A percentile compares a stretch with the other conserved stretches of the same genome.
Evolutionary conservation across 2,797 vertebrate genomes (phyloP).

Genomic region (Salmo trutta): DNA sequence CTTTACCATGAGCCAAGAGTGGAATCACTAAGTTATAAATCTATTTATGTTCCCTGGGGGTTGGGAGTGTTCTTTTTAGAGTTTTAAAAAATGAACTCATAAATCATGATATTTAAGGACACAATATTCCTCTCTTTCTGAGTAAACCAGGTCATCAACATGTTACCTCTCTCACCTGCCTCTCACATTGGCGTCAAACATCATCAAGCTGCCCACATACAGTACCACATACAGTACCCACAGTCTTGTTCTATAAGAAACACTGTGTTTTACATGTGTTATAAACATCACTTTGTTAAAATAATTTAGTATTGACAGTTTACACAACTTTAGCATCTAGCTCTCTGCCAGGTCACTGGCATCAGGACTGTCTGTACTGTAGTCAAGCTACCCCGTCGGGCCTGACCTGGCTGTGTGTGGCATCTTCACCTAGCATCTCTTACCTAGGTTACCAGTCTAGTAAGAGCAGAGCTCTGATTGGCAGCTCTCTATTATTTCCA

Average conservation of each 20-base stretch:
- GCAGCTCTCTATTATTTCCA: conserved; percentile 32
- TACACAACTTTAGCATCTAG: neutral
- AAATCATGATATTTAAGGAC: conserved; percentile 54
- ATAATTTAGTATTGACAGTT: neutral
- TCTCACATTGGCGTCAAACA: neutral
- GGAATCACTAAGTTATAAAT: conserved; percentile 52
- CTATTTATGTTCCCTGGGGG: conserved; percentile 48
- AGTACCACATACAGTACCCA: neutral
- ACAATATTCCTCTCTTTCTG: conserved; percentile 1
- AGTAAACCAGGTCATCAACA: conserved; percentile 3
- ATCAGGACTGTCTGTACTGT: neutral
- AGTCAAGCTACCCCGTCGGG: neutral
- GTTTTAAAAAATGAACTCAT: conserved; percentile 47
- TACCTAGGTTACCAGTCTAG: no score
- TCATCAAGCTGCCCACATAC: neutral
- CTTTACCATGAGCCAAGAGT: conserved; percentile 53
- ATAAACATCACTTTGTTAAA: neutral
- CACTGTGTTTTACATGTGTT: neutral
- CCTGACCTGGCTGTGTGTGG: neutral
- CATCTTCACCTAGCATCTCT: neutral
- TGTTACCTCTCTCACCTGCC: neutral
- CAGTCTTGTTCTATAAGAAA: neutral
- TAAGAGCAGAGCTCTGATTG: conserved; percentile 31
- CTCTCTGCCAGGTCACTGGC: neutral
- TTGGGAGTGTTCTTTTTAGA: conserved; percentile 36